Evolutionary conservation across 2,888 invertebrate species (phyloP).

Genomic region (Apamea epomidion): DNA sequence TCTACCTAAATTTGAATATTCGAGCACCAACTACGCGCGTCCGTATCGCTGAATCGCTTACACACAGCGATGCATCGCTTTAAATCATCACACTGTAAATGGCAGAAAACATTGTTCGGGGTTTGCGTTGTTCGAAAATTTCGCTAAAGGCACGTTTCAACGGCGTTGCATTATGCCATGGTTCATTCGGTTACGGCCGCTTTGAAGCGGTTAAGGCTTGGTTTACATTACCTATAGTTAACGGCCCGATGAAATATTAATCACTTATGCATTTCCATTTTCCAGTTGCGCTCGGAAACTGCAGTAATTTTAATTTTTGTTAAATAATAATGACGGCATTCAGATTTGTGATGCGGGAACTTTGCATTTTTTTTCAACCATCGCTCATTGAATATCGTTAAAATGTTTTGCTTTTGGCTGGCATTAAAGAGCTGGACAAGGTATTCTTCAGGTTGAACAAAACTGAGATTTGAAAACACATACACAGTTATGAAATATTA

Average conservation of each 20-base stretch:
- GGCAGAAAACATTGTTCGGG: constrained; percentile 57
- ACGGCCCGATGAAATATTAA: constrained; percentile 56
- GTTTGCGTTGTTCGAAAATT: constrained; percentile 54
- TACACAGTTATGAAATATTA: neutral
- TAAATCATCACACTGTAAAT: constrained; percentile 60
- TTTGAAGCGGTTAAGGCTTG: constrained; percentile 50
- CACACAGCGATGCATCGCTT: constrained; percentile 50
- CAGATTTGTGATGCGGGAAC: neutral
- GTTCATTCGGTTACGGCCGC: constrained; percentile 50
- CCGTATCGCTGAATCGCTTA: constrained; percentile 41
- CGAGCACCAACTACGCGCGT: constrained; percentile 29
- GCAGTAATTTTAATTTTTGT: constrained; percentile 8
- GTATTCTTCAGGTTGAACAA: neutral
- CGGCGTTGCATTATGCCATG: constrained; percentile 40
- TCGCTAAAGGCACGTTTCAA: constrained; percentile 59
- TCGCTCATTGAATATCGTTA: neutral
- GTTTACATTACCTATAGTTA: constrained; percentile 54
- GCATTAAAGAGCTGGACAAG: neutral
- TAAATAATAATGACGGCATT: constrained; percentile 6
- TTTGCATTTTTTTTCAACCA: neutral
- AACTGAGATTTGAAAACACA: neutral
- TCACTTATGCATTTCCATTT: constrained; percentile 44
- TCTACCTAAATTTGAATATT: constrained; percentile 57
- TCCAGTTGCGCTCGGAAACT: constrained; percentile 16
- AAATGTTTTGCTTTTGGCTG: constrained; percentile 6